Base-by-base conservation (phyloP, 2,113 vertebrate species). In the Lates calcarifer region DNA sequence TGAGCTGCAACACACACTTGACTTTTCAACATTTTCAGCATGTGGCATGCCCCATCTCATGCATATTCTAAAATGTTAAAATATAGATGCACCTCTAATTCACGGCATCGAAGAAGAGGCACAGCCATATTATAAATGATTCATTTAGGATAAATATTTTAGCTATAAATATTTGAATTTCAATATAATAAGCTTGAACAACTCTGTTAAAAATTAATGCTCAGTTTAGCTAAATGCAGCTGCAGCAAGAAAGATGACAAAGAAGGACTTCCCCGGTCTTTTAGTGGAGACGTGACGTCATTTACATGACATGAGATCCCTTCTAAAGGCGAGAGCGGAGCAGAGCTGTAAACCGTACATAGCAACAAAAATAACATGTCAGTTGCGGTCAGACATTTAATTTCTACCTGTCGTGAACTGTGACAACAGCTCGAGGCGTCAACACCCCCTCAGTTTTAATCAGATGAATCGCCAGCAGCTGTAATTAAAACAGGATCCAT, bases 321-420 rank as follows among this genome's bases (percentile, higher is more conserved):
- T 22, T 37, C 13, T 24, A n/a, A 28, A 68, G n/a, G n/a, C n/a
- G n/a, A n/a, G 51, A 64, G 12, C 2, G 28, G 45, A 3, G 41
- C 11, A 2, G 22, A 45, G 76, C 57, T n/a, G 28, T 35, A 39
- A 28, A 11, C 69, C 45, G 58, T 1, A 33, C 11, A 10, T 3
- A 60, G 80, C 47, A 49, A 49, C 22, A 49, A 11, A 58, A 58
- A 66, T 28, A 7, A 7, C 7, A 1, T 64, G 63, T 72, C 70
- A 72, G 55, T 55, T 2, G 33, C n/a, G 4, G 51, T 77, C 56
- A 66, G 57, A 70, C 51, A 8, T 83, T 84, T 80, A 33, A 76
- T 83, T 88, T 86, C 57, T 79, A n/a, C 79, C 72, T 47, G 18
- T 74, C 70, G 24, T 60, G 77, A 81, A 22, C 76, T 24, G 72